Percentiles rank a stretch among this genome's conserved stretches.
Evolutionary conservation across 2,113 vertebrate species (phyloP).

Genomic region (Strix uralensis): DNA sequence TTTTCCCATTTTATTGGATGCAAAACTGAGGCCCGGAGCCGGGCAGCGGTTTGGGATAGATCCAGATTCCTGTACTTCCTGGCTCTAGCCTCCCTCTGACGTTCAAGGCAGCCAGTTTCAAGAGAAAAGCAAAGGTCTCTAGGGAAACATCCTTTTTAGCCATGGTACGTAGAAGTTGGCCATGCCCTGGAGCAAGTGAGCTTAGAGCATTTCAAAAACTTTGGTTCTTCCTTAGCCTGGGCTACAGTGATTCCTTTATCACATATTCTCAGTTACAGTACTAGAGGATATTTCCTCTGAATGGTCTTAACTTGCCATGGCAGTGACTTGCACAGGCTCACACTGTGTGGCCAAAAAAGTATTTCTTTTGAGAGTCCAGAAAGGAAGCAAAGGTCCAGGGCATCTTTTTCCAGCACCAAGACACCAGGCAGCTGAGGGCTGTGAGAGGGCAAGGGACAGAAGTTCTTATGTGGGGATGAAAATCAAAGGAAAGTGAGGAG

Average conservation of each 20-base stretch:
- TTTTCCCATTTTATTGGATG: background rate
- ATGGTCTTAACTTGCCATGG: background rate
- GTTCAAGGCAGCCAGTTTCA: background rate
- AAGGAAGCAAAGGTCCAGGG: background rate
- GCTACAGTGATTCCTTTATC: background rate
- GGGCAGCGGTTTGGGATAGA: background rate
- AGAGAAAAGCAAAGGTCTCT: background rate
- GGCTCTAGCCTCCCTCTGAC: background rate
- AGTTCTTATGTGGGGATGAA: background rate
- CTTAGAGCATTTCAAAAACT: background rate
- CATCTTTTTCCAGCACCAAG: background rate
- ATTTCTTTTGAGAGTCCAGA: background rate
- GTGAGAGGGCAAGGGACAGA: background rate
- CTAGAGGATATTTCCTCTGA: background rate
- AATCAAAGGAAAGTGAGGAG: background rate
- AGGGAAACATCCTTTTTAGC: background rate
- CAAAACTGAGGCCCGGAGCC: background rate
- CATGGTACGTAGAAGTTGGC: accelerated
- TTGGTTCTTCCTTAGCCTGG: background rate
- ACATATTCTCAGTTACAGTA: background rate
- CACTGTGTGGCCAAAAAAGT: background rate
- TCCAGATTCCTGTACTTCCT: background rate
- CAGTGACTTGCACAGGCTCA: background rate
- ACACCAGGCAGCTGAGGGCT: background rate
- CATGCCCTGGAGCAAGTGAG: background rate